These are phyloP conservation scores for Tachina grossa DNA, from an alignment of 2,888 invertebrate species.

Conservation along the genomic window DNA sequence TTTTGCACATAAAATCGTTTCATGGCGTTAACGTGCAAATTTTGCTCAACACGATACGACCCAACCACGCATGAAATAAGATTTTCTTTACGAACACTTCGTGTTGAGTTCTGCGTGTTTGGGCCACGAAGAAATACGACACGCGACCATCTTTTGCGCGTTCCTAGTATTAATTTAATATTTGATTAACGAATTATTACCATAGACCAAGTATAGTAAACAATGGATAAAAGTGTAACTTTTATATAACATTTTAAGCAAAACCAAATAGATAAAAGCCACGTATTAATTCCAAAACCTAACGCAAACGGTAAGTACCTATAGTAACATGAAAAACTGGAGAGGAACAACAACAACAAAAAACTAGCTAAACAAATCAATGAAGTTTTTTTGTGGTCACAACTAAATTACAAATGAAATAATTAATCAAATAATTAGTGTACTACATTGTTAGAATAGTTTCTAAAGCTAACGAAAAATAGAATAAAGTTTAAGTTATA, in stretches of 20 bases:
- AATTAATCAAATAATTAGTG: slow-evolving; percentile 2
- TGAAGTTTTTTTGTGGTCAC: slow-evolving; percentile 25
- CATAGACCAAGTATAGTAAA: slow-evolving; percentile 29
- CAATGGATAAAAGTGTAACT: slow-evolving; percentile 28
- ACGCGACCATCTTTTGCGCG: neutral
- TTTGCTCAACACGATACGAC: no score
- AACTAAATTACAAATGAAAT: slow-evolving; percentile 10
- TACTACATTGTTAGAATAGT: neutral
- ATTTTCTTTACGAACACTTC: no score
- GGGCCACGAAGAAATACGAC: no score
- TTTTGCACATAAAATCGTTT: no score
- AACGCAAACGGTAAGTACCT: slow-evolving; percentile 27
- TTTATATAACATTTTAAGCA: slow-evolving; percentile 19
- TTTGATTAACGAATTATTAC: slow-evolving; percentile 50
- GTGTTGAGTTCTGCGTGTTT: no score
- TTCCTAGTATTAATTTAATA: slow-evolving; percentile 42
- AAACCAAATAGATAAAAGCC: neutral
- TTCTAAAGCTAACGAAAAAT: neutral
- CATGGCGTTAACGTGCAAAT: no score
- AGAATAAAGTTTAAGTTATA: no score
- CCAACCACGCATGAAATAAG: no score
- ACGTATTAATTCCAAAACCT: neutral
- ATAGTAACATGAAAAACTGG: slow-evolving; percentile 8
- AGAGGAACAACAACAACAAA: slow-evolving; percentile 19
- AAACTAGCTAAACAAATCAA: slow-evolving; percentile 49